Evolutionary conservation across 1,140 invertebrate genomes (phyloP).

Genomic region (Paramacrobiotus metropolitanus): DNA sequence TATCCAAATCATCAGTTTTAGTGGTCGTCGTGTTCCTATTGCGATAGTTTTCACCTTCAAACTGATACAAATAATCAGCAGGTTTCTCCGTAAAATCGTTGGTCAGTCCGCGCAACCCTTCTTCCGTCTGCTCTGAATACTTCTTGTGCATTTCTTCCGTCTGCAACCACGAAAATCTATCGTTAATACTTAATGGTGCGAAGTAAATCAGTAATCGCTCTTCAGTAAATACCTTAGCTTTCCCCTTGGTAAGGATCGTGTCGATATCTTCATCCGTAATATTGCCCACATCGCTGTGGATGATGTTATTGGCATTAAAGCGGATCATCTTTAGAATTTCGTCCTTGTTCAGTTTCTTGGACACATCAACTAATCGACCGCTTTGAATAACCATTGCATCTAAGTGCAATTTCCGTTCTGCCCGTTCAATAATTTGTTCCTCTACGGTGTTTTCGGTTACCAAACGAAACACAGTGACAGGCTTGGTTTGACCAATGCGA

Average conservation of each 20-base stretch:
- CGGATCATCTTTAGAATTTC: conserved; percentile 97
- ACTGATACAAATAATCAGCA: conserved; percentile 68
- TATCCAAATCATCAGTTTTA: conserved; percentile 24
- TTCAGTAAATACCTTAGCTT: conserved; percentile 63
- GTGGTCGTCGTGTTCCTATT: conserved; percentile 29
- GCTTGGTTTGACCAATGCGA: conserved; percentile 45
- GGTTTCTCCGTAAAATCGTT: conserved; percentile 40
- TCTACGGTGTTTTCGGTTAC: conserved; percentile 42
- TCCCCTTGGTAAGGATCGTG: conserved; percentile 66
- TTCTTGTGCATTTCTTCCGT: conserved; percentile 79
- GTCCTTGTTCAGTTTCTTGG: conserved; percentile 76
- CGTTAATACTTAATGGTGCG: neutral
- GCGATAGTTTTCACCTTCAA: conserved; percentile 59
- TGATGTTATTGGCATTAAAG: conserved; percentile 94
- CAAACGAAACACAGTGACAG: conserved; percentile 32
- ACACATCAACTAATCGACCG: conserved; percentile 34
- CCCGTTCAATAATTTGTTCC: conserved; percentile 37
- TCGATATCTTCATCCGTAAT: conserved; percentile 98
- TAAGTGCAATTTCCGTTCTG: conserved; percentile 37
- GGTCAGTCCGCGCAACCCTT: conserved; percentile 73
- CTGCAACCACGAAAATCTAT: no score
- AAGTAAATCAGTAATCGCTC: no score
- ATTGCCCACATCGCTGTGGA: conserved; percentile 63
- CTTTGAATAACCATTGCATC: conserved; percentile 45
- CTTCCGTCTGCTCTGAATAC: conserved; percentile 67